These are phyloP conservation scores for Acomys russatus DNA, from an alignment of 2,797 vertebrate species.

Conservation along the genomic window DNA sequence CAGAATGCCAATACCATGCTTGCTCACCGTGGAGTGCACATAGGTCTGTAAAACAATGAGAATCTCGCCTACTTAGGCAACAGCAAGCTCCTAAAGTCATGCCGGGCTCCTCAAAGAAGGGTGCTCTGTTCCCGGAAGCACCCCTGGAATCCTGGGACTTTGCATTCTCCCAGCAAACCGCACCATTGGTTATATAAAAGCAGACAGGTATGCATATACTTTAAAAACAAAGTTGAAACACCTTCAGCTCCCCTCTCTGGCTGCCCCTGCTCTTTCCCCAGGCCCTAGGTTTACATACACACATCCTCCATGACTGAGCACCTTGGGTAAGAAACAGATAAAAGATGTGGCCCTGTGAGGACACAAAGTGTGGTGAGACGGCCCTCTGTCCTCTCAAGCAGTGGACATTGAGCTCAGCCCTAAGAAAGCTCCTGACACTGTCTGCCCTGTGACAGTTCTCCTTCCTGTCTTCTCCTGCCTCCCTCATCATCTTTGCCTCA, in stretches of 20 bases:
- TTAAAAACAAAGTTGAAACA: not conserved
- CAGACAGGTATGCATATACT: not conserved
- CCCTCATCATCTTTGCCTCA: not conserved
- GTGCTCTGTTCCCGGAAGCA: rapidly evolving
- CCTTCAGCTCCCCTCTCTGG: too few relatives aligned
- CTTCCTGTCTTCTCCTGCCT: not conserved
- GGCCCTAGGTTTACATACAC: not conserved
- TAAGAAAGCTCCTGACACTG: not conserved
- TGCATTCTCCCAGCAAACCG: not conserved
- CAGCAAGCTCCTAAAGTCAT: rapidly evolving
- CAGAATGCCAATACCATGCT: not conserved
- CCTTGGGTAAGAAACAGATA: not conserved
- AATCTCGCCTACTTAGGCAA: not conserved
- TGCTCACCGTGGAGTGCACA: not conserved
- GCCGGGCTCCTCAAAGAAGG: too few relatives aligned
- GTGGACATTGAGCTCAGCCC: not conserved
- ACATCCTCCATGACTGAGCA: not conserved
- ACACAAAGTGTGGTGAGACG: not conserved
- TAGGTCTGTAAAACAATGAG: not conserved
- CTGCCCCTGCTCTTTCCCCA: not conserved
- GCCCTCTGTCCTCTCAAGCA: not conserved
- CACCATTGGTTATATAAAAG: not conserved
- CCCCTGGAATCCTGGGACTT: not conserved
- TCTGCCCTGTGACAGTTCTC: too few relatives aligned
- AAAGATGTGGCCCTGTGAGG: not conserved